Evolutionary conservation across 2,113 vertebrate species (phyloP), one percentile per base, ranked within the genome.

Genomic region (Dasyornis broadbenti): DNA sequence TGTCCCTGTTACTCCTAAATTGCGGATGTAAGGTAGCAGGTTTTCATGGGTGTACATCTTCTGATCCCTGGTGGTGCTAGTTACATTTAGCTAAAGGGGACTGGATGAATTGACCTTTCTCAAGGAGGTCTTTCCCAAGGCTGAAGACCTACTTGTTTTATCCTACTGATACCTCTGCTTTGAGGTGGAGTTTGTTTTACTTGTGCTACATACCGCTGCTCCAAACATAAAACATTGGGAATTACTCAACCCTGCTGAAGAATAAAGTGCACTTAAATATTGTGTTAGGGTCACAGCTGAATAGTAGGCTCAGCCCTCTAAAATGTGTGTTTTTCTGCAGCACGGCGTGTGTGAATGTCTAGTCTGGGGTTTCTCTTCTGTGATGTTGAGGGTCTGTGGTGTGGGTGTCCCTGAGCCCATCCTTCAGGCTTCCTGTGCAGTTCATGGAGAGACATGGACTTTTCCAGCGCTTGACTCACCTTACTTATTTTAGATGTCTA

Each of bases 381-480:
- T 50, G 9, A 13, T 30, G 23, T 5, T 85, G 42, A 60, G 28
- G 10, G n/a, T 82, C 37, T 85, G 1, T 2, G 2, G 27, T 70
- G 28, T 49, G 16, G 33, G 15, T 44, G 39, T 33, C 56, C 47
- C 79, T 86, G 26, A 63, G 54, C 54, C 27, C 1, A 1, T 72
- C 40, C 19, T 94, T 50, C 68, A 72, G 75, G 37, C 53, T 90
- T 85, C 33, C 39, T 77, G 59, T 92, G 82, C 78, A 72, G 39
- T 10, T 64, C 33, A 4, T 68, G 75, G 70, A 86, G 71, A 92
- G 63, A 73, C 57, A 47, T 22, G 50, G 59, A 61, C 8, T 10
- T 90, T 86, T 81, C 82, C 86, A 89, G 42, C 16, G 50, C 5
- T 9, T 93, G 82, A 92, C 68, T 93, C 90, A 69, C 86, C 50